Evolutionary conservation across 2,888 invertebrate genomes (phyloP).

Genomic region (Scrobipalpa atriplicella): DNA sequence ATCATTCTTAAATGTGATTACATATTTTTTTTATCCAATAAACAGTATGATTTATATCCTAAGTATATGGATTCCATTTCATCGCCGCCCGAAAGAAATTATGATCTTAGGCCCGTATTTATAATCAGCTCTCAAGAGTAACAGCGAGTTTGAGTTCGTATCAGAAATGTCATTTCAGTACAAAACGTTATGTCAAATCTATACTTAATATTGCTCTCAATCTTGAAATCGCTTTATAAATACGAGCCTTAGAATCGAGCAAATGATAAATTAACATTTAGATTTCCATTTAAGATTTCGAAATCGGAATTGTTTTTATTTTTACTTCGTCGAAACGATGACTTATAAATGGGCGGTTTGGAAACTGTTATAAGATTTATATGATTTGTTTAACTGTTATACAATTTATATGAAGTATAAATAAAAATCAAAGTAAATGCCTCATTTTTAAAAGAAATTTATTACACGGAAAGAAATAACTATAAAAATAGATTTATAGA

Average conservation of each 20-base stretch:
- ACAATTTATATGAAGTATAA: constrained; percentile 1
- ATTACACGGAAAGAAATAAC: not conserved
- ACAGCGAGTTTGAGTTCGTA: no score
- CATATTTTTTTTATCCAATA: no score
- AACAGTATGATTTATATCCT: no score
- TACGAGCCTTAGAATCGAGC: not conserved
- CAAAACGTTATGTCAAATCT: no score
- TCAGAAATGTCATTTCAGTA: no score
- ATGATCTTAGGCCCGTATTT: no score
- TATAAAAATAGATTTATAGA: not conserved
- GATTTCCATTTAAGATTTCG: not conserved
- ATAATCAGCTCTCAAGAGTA: no score
- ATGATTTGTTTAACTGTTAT: not conserved
- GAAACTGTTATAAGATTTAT: not conserved
- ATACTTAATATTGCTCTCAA: no score
- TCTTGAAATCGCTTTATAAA: no score
- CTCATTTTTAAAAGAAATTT: not conserved
- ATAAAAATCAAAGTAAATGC: not conserved
- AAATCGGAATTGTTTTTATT: not conserved
- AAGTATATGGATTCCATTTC: no score
- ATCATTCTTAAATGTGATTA: no score
- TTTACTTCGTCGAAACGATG: not conserved
- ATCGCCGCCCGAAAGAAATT: no score
- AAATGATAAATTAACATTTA: not conserved
- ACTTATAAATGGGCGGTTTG: not conserved